These are phyloP conservation scores for Callyntrura guangdongensis DNA, from an alignment of 2,888 invertebrate species.

Conservation along the genomic window DNA sequence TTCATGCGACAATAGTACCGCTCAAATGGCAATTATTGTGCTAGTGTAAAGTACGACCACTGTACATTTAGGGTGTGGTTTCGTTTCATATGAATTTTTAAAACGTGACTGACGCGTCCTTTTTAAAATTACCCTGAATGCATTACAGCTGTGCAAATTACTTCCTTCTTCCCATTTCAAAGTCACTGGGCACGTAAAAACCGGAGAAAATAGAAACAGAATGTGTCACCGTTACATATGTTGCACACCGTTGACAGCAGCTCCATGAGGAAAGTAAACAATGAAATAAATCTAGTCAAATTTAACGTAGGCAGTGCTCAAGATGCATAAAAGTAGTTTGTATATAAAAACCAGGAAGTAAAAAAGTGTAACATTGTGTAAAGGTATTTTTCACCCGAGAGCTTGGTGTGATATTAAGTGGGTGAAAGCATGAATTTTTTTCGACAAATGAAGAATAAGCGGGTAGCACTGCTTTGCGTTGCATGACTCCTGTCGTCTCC, in stretches of 20 bases:
- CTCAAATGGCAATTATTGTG: too few relatives aligned
- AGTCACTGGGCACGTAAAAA: conserved; percentile 19
- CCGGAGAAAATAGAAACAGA: conserved; percentile 10
- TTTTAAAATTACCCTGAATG: background rate
- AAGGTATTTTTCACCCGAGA: conserved; percentile 8
- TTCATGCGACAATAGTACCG: too few relatives aligned
- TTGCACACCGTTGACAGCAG: background rate
- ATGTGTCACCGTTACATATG: background rate
- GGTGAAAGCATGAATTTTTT: conserved; percentile 34
- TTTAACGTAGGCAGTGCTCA: background rate
- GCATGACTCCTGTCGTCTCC: conserved; percentile 47
- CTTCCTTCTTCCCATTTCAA: conserved; percentile 35
- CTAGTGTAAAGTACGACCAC: too few relatives aligned
- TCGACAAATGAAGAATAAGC: conserved; percentile 25
- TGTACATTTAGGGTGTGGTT: background rate
- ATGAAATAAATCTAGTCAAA: background rate
- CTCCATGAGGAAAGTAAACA: conserved; percentile 4
- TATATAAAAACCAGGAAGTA: background rate
- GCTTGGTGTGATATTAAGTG: conserved; percentile 10
- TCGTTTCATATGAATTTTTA: background rate
- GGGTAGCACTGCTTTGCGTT: conserved; percentile 1
- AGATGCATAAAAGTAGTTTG: background rate
- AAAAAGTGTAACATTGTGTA: too few relatives aligned
- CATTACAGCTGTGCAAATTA: conserved; percentile 10
- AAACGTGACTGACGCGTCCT: background rate